Evolutionary conservation across 2,113 vertebrate species (phyloP).

Genomic region (Solea solea): DNA sequence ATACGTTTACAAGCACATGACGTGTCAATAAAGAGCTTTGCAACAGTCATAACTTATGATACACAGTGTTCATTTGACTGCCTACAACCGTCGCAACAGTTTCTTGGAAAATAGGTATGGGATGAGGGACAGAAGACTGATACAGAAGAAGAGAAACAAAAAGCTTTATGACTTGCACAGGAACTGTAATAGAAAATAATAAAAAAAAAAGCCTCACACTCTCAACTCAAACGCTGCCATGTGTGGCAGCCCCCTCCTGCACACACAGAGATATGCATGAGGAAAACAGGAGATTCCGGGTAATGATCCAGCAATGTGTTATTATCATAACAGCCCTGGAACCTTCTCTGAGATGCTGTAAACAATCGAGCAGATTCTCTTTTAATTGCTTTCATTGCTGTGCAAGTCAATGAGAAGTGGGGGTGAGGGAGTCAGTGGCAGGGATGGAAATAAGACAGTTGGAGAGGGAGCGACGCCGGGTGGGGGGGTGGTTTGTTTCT

Average conservation of each 20-base stretch:
- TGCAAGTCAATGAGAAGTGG: slow-evolving; percentile 8
- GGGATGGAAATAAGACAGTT: not conserved
- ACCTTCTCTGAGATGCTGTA: slow-evolving; percentile 48
- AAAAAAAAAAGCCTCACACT: slow-evolving; percentile 16
- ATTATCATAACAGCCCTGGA: slow-evolving; percentile 49
- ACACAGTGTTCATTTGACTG: not conserved
- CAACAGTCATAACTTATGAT: not conserved
- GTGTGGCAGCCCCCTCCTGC: slow-evolving; percentile 42
- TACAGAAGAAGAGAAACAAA: slow-evolving; percentile 7
- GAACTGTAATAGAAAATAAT: slow-evolving; percentile 7
- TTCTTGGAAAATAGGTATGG: not conserved
- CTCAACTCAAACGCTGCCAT: slow-evolving; percentile 4
- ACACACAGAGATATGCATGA: slow-evolving; percentile 13
- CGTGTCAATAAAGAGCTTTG: not conserved
- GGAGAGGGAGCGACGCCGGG: not conserved
- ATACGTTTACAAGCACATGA: not conserved
- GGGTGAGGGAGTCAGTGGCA: not conserved
- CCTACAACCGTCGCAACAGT: not conserved
- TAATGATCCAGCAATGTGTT: slow-evolving; percentile 60
- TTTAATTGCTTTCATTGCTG: slow-evolving; percentile 64
- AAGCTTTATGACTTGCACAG: slow-evolving; percentile 14
- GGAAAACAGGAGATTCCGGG: slow-evolving; percentile 31
- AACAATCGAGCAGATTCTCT: slow-evolving; percentile 54
- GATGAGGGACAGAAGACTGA: not conserved
- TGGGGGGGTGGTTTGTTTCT: slow-evolving; percentile 19